Evolutionary conservation across 2,797 vertebrate species (phyloP).

Genomic region (Myotis vivesi): DNA sequence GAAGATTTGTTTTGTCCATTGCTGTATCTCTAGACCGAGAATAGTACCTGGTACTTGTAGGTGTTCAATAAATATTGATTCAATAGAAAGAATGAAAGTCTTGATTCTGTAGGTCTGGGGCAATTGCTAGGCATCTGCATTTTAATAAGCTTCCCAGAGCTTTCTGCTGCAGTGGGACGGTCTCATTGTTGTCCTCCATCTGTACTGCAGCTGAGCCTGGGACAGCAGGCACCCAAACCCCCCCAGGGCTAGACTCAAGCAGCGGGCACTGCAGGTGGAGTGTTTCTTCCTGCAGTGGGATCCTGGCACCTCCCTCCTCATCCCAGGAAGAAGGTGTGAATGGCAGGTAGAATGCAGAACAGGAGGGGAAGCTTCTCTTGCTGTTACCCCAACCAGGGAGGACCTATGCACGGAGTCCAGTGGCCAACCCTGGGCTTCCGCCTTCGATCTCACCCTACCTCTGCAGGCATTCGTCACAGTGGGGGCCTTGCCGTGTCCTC

Average conservation of each 20-base stretch:
- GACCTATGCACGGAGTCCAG: neutral
- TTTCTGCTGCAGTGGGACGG: neutral
- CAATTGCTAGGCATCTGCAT: neutral
- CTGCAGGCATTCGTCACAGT: neutral
- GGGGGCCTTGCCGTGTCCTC: neutral
- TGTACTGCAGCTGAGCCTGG: neutral
- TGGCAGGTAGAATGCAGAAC: neutral
- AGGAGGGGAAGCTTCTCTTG: neutral
- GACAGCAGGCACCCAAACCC: too few relatives aligned
- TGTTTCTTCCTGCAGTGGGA: neutral
- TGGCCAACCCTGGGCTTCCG: neutral
- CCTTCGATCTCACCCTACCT: fast-evolving
- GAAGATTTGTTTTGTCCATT: neutral
- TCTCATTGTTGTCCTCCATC: neutral
- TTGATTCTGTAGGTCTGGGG: neutral
- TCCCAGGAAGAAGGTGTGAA: neutral
- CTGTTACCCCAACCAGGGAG: neutral
- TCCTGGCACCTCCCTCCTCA: neutral
- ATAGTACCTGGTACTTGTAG: neutral
- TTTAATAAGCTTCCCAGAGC: neutral
- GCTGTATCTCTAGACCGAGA: neutral
- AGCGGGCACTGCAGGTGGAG: neutral
- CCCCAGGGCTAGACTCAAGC: too few relatives aligned
- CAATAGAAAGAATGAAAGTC: neutral
- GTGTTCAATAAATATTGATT: neutral